Evolutionary conservation across 2,113 vertebrate genomes (phyloP), one percentile per base, ranked within the genome.

Genomic region (Colinus virginianus): DNA sequence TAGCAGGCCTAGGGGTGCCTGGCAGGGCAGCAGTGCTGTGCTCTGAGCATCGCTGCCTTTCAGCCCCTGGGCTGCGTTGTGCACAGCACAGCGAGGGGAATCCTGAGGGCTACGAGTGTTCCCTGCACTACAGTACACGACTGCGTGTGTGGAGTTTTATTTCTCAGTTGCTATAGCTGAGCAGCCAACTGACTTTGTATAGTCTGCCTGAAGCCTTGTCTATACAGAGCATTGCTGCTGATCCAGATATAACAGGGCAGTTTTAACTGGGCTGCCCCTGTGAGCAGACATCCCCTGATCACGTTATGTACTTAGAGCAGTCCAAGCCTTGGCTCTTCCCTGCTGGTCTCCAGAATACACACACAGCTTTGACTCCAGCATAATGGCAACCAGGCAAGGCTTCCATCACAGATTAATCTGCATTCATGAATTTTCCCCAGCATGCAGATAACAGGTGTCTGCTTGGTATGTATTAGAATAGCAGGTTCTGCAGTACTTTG

Each of bases 21-120:
- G 28, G 17, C 51, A 53, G 51, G 51, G 34, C 30, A 25, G 43
- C 9, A 74, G 66, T 1, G 0, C 11, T n/a, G 67, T 6, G 11
- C 72, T 74, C 40, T 7, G 48, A 64, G 84, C 38, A 84, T 53
- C 26, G 32, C 4, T 62, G 8, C 40, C 67, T 64, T 75, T 87
- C 58, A 19, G 58, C 71, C 70, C n/a, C 64, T 25, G 30, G 28
- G 51, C 68, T 0, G 1, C 30, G 5, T n/a, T 30, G 6, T 28
- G 76, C 25, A 1, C 20, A 36, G 19, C n/a, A 68, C 78, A 7
- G 15, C 9, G 9, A 28, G 49, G 59, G 66, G 68, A 69, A 61
- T 30, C 68, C 5, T 0, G 70, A 30, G 70, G 18, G 32, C 61
- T 26, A 36, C 53, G 46, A 30, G 26, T 0, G 1, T 42, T 43